Percentiles rank a stretch among this genome's conserved stretches.
These are phyloP conservation scores for Lochmaea crataegi DNA, from an alignment of 2,888 invertebrate genomes.

Conservation along the genomic window DNA sequence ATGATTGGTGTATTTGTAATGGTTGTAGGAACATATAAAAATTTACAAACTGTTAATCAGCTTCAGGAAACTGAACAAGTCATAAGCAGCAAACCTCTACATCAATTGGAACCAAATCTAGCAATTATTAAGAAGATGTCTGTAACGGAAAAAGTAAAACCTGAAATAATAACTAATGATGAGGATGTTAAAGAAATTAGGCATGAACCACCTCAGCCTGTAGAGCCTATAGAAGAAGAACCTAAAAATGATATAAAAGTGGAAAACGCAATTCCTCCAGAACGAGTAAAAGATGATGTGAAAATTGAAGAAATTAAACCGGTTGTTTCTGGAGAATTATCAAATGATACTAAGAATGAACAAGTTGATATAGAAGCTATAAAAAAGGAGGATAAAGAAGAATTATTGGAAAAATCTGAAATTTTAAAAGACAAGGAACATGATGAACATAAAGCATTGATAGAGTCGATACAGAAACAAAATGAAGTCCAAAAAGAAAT, in stretches of 20 bases:
- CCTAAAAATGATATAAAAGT: constrained; percentile 24
- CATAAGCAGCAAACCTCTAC: constrained; percentile 19
- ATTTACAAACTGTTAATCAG: constrained; percentile 73
- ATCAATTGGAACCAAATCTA: constrained; percentile 6
- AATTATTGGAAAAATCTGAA: constrained; percentile 61
- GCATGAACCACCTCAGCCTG: constrained; percentile 63
- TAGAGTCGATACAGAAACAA: constrained; percentile 76
- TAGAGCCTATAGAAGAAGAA: constrained; percentile 47
- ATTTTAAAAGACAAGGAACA: constrained; percentile 51
- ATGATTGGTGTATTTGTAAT: constrained; percentile 87
- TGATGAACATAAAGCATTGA: constrained; percentile 64
- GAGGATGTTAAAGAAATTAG: constrained; percentile 59
- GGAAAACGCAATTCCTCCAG: neutral
- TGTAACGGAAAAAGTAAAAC: constrained; percentile 25
- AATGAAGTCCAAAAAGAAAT: constrained; percentile 76
- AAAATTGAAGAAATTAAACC: neutral
- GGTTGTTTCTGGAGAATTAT: constrained; percentile 54
- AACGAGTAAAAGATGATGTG: neutral
- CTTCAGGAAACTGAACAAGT: constrained; percentile 30
- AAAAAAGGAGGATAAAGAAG: constrained; percentile 64
- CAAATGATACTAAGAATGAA: constrained; percentile 55
- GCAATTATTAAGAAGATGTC: constrained; percentile 23
- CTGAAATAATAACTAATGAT: constrained; percentile 43
- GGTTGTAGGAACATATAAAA: constrained; percentile 92
- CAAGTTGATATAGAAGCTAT: constrained; percentile 66